phyloP scores from a whole-genome alignment of 2,113 vertebrate species.

The Trematomus loennbergii region DNA sequence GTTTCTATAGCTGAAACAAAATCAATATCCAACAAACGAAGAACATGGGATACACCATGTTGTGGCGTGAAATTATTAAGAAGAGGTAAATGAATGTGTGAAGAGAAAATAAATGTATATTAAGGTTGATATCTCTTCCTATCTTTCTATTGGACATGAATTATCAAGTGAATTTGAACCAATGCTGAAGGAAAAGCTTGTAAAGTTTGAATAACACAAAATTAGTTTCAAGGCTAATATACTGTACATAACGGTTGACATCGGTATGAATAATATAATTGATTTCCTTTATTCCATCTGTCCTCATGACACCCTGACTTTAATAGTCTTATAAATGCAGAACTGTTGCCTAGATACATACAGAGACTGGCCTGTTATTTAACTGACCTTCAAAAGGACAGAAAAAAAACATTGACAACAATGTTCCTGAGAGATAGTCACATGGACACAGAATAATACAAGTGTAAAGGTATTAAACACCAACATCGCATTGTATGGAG shows the following conservation, averaged over 20 bases:
- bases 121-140: conserved; percentile 3
- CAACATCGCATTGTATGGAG: background rate
- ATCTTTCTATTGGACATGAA: background rate
- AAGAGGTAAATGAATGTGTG: background rate
- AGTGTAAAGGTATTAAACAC: conserved; percentile 22
- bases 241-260: background rate
- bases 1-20: background rate
- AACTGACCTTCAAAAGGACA: conserved; percentile 64
- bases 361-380: conserved; percentile 47
- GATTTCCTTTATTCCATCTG: conserved; percentile 18
- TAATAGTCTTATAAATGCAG: conserved; percentile 41
- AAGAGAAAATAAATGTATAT: background rate
- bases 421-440: conserved; percentile 10
- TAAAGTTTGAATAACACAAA: background rate
- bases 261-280: background rate
- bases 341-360: conserved; percentile 67
- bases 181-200: background rate
- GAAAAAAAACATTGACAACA: conserved; percentile 16
- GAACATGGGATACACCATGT: background rate
- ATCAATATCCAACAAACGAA: background rate
- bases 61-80: background rate
- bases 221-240: background rate
- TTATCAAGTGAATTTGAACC: background rate
- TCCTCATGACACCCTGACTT: conserved; percentile 32
- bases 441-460: conserved; percentile 1